phyloP scores from a whole-genome alignment of 2,797 vertebrate genomes.

The Myotis pilosus region DNA sequence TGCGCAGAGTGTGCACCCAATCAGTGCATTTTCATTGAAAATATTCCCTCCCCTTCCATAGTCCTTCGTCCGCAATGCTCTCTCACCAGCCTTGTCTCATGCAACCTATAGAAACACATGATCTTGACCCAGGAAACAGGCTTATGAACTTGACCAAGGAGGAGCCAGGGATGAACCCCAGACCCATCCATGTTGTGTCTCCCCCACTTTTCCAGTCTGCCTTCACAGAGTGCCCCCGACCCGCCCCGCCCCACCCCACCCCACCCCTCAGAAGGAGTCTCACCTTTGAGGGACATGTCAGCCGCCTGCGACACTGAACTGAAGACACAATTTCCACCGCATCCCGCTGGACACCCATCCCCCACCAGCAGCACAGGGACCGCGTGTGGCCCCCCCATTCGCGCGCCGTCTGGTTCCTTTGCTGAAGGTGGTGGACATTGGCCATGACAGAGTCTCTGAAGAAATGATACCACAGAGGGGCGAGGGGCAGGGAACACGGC shows the following conservation, averaged over 20 bases:
- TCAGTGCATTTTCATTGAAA: accelerated
- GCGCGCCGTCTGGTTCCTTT: accelerated
- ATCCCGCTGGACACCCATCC: background rate
- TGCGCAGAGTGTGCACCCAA: accelerated
- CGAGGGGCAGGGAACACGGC: accelerated
- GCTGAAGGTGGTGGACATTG: background rate
- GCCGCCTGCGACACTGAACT: background rate
- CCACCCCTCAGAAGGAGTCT: accelerated
- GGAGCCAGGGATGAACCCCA: background rate
- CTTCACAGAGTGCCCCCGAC: accelerated
- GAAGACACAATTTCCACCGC: background rate
- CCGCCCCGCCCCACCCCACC: too few relatives aligned
- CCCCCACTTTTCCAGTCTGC: accelerated
- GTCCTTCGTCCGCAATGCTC: accelerated
- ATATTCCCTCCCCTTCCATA: accelerated
- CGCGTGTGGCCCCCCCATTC: accelerated
- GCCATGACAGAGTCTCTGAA: background rate
- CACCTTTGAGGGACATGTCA: background rate
- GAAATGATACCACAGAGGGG: background rate
- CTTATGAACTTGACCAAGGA: background rate
- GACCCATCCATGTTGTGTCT: accelerated
- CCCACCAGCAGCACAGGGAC: accelerated
- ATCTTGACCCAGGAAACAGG: background rate
- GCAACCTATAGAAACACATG: background rate
- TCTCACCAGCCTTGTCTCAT: too few relatives aligned